Evolutionary conservation across 2,113 vertebrate species (phyloP), one percentile per base, ranked within the genome.

Genomic region (Mobula birostris): DNA sequence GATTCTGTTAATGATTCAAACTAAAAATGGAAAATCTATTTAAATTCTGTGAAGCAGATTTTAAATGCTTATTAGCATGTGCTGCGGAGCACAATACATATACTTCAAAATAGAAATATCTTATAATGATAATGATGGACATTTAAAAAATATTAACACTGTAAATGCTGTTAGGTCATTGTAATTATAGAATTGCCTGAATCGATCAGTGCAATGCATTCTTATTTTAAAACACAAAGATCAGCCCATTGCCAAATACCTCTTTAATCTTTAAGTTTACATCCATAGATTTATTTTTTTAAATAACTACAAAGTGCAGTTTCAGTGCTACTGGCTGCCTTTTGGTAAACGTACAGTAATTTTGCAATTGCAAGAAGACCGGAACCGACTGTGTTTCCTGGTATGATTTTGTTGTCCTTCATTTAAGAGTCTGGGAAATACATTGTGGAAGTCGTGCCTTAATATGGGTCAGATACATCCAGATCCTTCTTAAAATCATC

Each of bases 401-500:
- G n/a, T 74, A 27, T 12, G 68, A 91, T 91, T 68, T 5, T 74
- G 90, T 93, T 93, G 24, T 40, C 61, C 36, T 40, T 72, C 79
- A 80, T 40, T 66, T 48, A 93, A 93, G 32, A 74, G 87, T 68
- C n/a, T 36, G 63, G 12, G n/a, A 0, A 70, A 12, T 91, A 0
- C 21, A 94, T 11, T 95, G 15, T 95, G 94, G 77, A 82, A 94
- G 78, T 85, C 94, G 36, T 95, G 95, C 94, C 95, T 96, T 96
- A 95, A 94, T n/a, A 0, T 85, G 61, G 63, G 95, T 93, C 29
- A 72, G 68, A 68, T 19, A 92, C 32, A 27, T 48, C 61, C 58
- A 88, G n/a, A 66, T 66, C 29, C 85, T 68, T 90, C 61, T 32
- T 32, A 15, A 19, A 66, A 90, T 29, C 32, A 7, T 2, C 3